A percentile compares a stretch with the other conserved stretches of the same genome.
phyloP scores from a whole-genome alignment of 2,113 vertebrate genomes.

The Gila orcuttii region DNA sequence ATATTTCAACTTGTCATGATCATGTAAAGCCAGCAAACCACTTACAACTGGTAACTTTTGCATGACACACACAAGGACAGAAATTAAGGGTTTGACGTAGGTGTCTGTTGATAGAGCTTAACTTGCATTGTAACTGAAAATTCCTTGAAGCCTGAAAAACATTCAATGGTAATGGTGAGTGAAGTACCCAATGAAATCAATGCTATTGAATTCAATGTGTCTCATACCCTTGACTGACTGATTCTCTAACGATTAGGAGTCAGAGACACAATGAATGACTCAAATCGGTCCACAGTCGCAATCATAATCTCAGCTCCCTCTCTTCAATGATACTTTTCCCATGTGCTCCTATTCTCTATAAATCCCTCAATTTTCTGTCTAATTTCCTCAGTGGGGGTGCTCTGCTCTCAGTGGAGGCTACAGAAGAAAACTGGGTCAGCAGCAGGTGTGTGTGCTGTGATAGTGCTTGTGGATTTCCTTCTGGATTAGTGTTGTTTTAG shows the following conservation, averaged over 20 bases:
- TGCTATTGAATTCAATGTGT: neutral
- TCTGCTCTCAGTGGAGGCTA: neutral
- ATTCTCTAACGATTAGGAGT: neutral
- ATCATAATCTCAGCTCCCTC: neutral
- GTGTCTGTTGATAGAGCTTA: neutral
- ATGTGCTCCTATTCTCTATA: neutral
- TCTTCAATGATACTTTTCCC: neutral
- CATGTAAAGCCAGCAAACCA: neutral
- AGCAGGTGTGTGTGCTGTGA: neutral
- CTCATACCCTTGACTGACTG: neutral
- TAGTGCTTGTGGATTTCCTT: neutral
- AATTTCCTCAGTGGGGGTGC: neutral
- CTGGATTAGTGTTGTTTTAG: neutral
- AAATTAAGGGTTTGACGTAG: neutral
- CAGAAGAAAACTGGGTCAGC: constrained; percentile 19
- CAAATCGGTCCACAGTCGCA: neutral
- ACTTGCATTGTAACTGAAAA: neutral
- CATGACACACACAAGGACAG: neutral
- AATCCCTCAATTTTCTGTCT: neutral
- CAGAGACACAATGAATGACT: constrained; percentile 5
- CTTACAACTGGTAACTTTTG: no score
- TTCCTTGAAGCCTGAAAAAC: neutral
- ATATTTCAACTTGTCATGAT: neutral
- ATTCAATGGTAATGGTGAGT: neutral
- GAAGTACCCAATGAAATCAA: neutral